Percentiles rank a stretch among this genome's conserved stretches.
Evolutionary conservation across 2,888 invertebrate genomes (phyloP).

Genomic region (Luffia ferchaultella): DNA sequence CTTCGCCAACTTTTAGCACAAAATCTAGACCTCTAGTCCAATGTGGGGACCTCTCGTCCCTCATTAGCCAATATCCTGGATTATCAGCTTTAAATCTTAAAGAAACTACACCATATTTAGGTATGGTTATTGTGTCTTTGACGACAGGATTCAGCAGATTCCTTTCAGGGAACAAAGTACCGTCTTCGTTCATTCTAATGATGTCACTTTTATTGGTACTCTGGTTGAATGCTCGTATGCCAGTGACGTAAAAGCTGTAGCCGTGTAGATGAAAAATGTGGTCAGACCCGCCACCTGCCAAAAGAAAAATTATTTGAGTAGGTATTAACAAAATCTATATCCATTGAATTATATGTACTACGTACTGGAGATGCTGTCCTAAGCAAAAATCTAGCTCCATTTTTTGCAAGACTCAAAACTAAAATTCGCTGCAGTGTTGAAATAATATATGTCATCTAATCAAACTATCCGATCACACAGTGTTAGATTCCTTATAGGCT

Average conservation of each 20-base stretch:
- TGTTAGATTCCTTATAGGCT: too few relatives aligned
- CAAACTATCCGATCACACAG: too few relatives aligned
- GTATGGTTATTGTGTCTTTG: conserved; percentile 80
- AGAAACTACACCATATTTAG: conserved; percentile 73
- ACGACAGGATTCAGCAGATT: conserved; percentile 68
- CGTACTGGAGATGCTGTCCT: too few relatives aligned
- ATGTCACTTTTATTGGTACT: conserved; percentile 60
- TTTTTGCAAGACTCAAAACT: too few relatives aligned
- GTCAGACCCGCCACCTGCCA: conserved; percentile 68
- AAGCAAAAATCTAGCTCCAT: too few relatives aligned
- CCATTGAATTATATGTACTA: conserved; percentile 5
- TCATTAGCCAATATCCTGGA: conserved; percentile 83
- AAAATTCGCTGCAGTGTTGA: too few relatives aligned
- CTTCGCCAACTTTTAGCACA: conserved; percentile 75
- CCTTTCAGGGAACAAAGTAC: conserved; percentile 54
- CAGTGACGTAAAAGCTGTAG: conserved; percentile 75
- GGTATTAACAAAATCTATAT: conserved; percentile 9
- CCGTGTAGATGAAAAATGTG: conserved; percentile 82
- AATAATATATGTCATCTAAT: too few relatives aligned
- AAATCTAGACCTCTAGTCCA: conserved; percentile 81
- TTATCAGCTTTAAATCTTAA: conserved; percentile 79
- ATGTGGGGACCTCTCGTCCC: conserved; percentile 77
- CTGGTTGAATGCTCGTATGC: conserved; percentile 58
- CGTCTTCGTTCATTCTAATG: conserved; percentile 65
- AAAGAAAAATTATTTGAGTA: conserved; percentile 9